Evolutionary conservation across 2,888 invertebrate genomes (phyloP).

Genomic region (Eupithecia abbreviata): DNA sequence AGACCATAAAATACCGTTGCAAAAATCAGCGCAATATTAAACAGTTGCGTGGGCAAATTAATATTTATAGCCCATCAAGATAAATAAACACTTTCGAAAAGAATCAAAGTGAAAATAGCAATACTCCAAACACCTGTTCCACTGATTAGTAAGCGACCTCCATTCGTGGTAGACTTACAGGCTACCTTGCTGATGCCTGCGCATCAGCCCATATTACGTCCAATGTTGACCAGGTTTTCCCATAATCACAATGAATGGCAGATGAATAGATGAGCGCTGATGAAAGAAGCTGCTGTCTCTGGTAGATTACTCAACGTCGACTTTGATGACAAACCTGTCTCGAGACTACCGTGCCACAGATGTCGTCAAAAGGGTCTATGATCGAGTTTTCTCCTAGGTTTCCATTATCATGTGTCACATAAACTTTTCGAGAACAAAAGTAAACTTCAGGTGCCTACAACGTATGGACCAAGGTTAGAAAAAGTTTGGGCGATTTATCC

Average conservation of each 20-base stretch:
- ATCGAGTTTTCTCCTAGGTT: neutral
- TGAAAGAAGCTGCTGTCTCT: neutral
- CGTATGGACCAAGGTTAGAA: neutral
- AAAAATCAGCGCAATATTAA: constrained; percentile 20
- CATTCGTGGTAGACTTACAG: neutral
- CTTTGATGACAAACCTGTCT: neutral
- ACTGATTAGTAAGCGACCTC: neutral
- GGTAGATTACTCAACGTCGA: neutral
- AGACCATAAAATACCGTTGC: constrained; percentile 8
- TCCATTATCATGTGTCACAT: neutral
- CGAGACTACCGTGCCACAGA: neutral
- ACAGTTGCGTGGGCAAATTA: constrained; percentile 1
- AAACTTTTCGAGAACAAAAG: too few species aligned
- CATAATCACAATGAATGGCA: neutral
- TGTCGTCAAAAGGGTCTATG: neutral
- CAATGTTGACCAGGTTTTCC: neutral
- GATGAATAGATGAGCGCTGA: neutral
- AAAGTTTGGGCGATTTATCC: neutral
- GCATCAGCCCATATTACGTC: neutral
- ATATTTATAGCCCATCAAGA: neutral
- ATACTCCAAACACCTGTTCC: neutral
- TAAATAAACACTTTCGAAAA: neutral
- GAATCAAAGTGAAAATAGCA: neutral
- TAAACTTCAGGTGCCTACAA: too few species aligned
- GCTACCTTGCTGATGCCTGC: neutral